Percentiles rank a stretch among this genome's conserved stretches.
These are phyloP conservation scores for Epinephelus lanceolatus DNA, from an alignment of 2,113 vertebrate genomes.

Conservation along the genomic window DNA sequence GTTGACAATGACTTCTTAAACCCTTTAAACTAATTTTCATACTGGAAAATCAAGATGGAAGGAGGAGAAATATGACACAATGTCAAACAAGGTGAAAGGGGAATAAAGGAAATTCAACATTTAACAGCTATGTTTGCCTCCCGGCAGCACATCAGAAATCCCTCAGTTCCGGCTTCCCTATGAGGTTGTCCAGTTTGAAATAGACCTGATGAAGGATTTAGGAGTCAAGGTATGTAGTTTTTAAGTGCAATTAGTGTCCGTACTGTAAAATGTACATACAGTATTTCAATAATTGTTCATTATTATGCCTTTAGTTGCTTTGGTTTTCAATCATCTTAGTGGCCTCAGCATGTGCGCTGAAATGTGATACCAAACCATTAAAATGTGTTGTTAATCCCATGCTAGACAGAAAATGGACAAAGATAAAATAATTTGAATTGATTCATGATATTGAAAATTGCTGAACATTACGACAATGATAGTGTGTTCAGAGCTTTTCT, in stretches of 20 bases:
- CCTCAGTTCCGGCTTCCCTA: slow-evolving; percentile 92
- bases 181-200: slow-evolving; percentile 92
- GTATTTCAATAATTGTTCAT: not conserved
- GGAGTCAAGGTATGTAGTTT: slow-evolving; percentile 83
- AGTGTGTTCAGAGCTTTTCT: not conserved
- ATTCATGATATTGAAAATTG: not conserved
- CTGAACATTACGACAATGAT: not conserved
- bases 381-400: not conserved
- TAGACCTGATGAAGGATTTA: slow-evolving; percentile 92
- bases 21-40: not conserved
- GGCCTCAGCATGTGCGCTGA: not conserved
- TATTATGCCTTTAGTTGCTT: not conserved
- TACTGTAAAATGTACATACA: not conserved
- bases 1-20: not conserved
- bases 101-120: not conserved
- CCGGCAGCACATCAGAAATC: slow-evolving; percentile 89
- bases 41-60: too few species aligned
- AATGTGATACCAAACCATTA: not conserved
- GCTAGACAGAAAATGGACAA: not conserved
- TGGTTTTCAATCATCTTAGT: not conserved
- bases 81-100: not conserved
- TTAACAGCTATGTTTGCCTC: not conserved
- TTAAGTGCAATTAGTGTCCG: not conserved
- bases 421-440: not conserved
- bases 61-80: not conserved